Base-by-base conservation (phyloP, 2,113 vertebrate genomes). In the Elephas maximus region DNA sequence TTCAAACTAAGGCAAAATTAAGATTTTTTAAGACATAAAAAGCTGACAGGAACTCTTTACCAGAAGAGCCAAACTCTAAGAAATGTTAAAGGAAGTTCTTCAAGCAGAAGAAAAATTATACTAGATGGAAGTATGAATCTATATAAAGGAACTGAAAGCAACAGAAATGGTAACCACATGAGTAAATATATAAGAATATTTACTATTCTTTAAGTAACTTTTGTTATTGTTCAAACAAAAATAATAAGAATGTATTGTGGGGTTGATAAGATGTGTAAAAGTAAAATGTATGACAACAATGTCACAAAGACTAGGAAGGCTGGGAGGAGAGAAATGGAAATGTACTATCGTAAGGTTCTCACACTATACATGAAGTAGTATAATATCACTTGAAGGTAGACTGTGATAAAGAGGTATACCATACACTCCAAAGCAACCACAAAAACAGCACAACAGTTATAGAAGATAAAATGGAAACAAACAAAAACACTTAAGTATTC, bases 1-100 rank as follows among this genome's bases (percentile, higher is more conserved):
- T 69, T 93, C 63, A 95, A 71, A 69, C 21, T 62, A 81, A 91
- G 41, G 33, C 24, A 93, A 93, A 91, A 77, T 91, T 76, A 91
- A 71, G 28, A 26, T 24, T 83, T 37, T 81, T 79, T 57, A n/a
- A 78, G 37, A 45, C 4, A 88, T 30, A 82, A 79, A 74, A 60
- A 62, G 17, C 8, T 84, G 78, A 48, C 37, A 79, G 57, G 33
- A 92, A 90, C 44, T n/a, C 9, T 94, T 69, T 86, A 60, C 48
- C 76, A 88, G 23, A 33, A 96, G 17, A 80, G 14, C 8, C 11
- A 88, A 26, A 82, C 8, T 82, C 67, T 44, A 78, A 78, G 62
- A 95, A 73, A 69, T 67, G 30, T 63, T 93, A 89, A 95, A 94
- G 24, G 41, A 95, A 94, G 63, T 83, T 11, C 6, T 80, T 79